These are phyloP conservation scores for Heterocephalus glaber DNA, from an alignment of 2,113 vertebrate species.

Conservation along the genomic window DNA sequence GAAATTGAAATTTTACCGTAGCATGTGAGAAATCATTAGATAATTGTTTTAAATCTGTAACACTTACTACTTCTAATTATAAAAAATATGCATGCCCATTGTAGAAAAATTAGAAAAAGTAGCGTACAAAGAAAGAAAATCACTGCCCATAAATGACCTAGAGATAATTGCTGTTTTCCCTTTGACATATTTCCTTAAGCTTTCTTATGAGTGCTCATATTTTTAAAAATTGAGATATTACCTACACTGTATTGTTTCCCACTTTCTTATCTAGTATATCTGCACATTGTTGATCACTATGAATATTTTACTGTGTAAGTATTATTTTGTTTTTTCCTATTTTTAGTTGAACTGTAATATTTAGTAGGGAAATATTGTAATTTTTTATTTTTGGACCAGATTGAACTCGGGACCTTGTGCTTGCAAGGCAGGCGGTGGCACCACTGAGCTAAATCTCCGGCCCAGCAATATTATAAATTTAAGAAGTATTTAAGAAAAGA, in stretches of 20 bases:
- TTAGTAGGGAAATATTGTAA: background rate
- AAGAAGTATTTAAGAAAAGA: background rate
- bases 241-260: background rate
- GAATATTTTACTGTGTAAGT: background rate
- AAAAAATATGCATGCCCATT: background rate
- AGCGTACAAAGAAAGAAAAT: background rate
- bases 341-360: background rate
- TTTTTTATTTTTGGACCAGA: no score
- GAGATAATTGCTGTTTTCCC: background rate
- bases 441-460: no score
- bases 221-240: slow-evolving; percentile 3
- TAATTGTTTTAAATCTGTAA: background rate
- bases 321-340: background rate
- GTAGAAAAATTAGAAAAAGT: background rate
- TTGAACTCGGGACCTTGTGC: no score
- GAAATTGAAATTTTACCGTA: background rate
- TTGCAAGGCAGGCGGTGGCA: no score
- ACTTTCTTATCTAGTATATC: background rate
- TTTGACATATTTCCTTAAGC: background rate
- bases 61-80: background rate
- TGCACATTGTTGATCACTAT: background rate
- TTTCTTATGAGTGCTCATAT: background rate
- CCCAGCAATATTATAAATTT: background rate
- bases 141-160: background rate
- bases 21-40: background rate